Conservation (phyloP, 1,140 invertebrate genomes). For the Bombus soroeensis region DNA sequence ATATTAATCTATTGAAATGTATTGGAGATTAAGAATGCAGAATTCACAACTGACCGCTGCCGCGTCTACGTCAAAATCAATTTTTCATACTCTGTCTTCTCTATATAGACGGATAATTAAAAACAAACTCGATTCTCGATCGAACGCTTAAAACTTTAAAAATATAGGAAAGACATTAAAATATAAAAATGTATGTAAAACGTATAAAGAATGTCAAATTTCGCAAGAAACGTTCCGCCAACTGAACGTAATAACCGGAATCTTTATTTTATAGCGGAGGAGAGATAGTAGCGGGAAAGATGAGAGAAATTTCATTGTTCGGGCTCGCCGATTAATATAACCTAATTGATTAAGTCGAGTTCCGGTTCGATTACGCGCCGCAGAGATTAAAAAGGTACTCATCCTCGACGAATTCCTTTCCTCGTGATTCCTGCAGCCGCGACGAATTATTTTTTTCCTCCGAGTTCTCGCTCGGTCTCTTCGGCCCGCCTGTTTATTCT, state of each 20-base stretch:
- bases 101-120: too few species aligned
- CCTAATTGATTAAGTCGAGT: slow-evolving; percentile 12
- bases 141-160: too few species aligned
- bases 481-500: slow-evolving; percentile 65
- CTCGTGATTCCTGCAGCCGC: neutral
- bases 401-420: slow-evolving; percentile 1
- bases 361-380: slow-evolving; percentile 5
- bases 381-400: slow-evolving; percentile 4
- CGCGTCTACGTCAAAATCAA: too few species aligned
- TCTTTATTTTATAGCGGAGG: neutral
- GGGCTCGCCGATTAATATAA: neutral
- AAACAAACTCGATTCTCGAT: too few species aligned
- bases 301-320: slow-evolving; percentile 1
- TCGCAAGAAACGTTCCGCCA: too few species aligned
- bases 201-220: too few species aligned
- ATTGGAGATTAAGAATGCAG: too few species aligned
- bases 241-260: slow-evolving; percentile 3
- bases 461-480: neutral
- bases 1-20: too few species aligned
- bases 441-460: slow-evolving; percentile 36
- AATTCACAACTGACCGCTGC: too few species aligned
- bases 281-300: neutral
- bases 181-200: too few species aligned
- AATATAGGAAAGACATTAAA: too few species aligned
- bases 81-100: too few species aligned